Conservation (phyloP, 2,888 invertebrate species). For the Seira ritae region DNA sequence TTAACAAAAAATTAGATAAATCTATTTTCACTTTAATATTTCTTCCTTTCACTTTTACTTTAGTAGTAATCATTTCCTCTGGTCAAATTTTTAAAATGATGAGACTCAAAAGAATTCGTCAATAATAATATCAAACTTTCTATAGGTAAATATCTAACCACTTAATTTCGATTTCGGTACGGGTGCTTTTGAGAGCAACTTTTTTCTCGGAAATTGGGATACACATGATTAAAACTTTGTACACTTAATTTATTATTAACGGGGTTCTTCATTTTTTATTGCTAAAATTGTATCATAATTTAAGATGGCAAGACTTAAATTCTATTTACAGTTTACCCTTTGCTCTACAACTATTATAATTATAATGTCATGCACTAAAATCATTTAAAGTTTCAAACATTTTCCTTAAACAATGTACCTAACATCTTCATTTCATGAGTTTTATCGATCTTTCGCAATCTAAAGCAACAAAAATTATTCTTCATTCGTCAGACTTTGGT, state of each 20-base stretch:
- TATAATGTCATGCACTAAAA: background rate
- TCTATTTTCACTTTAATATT: background rate
- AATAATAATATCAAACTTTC: background rate
- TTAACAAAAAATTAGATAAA: background rate
- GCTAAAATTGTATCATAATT: conserved; percentile 4
- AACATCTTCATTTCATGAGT: too few relatives aligned
- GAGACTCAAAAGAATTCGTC: conserved; percentile 5
- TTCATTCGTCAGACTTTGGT: background rate
- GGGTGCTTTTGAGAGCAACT: background rate
- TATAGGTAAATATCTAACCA: background rate
- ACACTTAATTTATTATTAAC: background rate
- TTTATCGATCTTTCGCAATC: background rate
- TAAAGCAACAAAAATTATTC: conserved; percentile 8
- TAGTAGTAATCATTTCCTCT: too few relatives aligned
- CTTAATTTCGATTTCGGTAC: background rate
- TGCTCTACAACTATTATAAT: background rate
- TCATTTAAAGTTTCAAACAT: background rate
- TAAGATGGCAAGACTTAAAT: background rate
- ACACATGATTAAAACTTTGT: background rate
- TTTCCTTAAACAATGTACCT: background rate
- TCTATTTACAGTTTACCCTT: background rate
- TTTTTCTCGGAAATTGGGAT: background rate
- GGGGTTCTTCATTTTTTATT: background rate
- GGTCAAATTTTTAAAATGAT: background rate
- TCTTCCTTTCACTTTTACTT: background rate